phyloP scores from a whole-genome alignment of 2,888 invertebrate species.

The Lypha dubia region DNA sequence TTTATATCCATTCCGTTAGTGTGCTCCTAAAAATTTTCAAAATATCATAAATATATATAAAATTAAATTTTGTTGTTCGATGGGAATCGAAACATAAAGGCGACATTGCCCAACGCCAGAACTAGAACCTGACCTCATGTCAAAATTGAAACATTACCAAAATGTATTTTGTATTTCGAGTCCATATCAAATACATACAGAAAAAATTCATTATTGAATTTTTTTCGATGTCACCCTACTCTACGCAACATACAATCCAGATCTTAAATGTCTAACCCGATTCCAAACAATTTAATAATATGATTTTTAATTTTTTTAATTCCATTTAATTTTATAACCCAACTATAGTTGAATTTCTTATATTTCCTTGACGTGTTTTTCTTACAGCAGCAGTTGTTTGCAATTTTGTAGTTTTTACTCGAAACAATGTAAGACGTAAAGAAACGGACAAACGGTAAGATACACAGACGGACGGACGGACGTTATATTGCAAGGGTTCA shows the following conservation, averaged over 20 bases:
- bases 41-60: too few species aligned
- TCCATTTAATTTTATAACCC: slow-evolving; percentile 68
- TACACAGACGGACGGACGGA: neutral
- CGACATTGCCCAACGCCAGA: too few species aligned
- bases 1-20: too few species aligned
- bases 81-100: too few species aligned
- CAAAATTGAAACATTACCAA: too few species aligned
- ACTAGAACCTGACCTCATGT: too few species aligned
- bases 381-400: slow-evolving; percentile 18
- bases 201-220: neutral
- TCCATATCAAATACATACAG: too few species aligned
- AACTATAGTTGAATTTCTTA: slow-evolving; percentile 50
- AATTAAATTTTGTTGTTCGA: too few species aligned
- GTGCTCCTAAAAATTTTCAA: too few species aligned
- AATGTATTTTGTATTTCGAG: too few species aligned
- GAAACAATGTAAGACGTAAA: slow-evolving; percentile 41
- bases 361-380: slow-evolving; percentile 35
- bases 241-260: neutral
- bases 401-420: slow-evolving; percentile 45
- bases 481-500: slow-evolving; percentile 24
- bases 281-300: slow-evolving; percentile 8
- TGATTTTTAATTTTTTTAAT: slow-evolving; percentile 50
- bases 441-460: too few species aligned
- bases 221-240: neutral
- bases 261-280: neutral